Percentiles rank a stretch among this genome's conserved stretches.
These are phyloP conservation scores for Cepaea hortensis DNA, from an alignment of 2,888 invertebrate species.

Conservation along the genomic window DNA sequence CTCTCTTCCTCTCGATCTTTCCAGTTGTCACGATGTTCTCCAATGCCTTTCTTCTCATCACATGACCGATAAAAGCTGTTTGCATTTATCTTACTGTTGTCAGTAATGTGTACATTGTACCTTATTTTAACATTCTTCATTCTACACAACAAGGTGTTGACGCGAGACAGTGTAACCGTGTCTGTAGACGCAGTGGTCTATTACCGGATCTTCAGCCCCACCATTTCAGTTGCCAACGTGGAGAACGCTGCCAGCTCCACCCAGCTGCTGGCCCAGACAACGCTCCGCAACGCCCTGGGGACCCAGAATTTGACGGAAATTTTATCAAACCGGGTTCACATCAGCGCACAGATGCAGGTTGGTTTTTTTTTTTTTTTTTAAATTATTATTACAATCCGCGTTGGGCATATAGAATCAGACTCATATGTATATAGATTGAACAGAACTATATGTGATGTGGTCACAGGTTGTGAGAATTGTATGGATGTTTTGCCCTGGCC, in stretches of 20 bases:
- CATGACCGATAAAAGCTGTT: no score
- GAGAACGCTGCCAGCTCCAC: constrained; percentile 79
- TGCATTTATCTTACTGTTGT: no score
- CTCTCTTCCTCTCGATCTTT: no score
- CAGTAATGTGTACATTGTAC: no score
- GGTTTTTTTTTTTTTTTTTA: background rate
- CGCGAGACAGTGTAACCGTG: constrained; percentile 74
- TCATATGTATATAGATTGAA: no score
- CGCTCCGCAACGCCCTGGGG: constrained; percentile 72
- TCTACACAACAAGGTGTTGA: constrained; percentile 62
- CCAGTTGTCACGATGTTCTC: no score
- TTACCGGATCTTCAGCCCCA: constrained; percentile 90
- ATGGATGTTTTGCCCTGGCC: no score
- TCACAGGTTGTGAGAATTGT: no score
- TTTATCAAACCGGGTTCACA: constrained; percentile 71
- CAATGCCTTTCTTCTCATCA: no score
- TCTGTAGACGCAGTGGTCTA: constrained; percentile 75
- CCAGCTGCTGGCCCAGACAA: constrained; percentile 78
- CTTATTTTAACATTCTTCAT: background rate
- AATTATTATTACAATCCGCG: background rate
- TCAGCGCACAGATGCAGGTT: constrained; percentile 73
- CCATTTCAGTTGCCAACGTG: constrained; percentile 91
- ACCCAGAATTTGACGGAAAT: constrained; percentile 72
- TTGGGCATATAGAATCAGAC: no score
- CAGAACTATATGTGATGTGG: no score